Evolutionary conservation across 2,888 invertebrate genomes (phyloP), one percentile per base, ranked within the genome.

Genomic region (Notodonta dromedarius): DNA sequence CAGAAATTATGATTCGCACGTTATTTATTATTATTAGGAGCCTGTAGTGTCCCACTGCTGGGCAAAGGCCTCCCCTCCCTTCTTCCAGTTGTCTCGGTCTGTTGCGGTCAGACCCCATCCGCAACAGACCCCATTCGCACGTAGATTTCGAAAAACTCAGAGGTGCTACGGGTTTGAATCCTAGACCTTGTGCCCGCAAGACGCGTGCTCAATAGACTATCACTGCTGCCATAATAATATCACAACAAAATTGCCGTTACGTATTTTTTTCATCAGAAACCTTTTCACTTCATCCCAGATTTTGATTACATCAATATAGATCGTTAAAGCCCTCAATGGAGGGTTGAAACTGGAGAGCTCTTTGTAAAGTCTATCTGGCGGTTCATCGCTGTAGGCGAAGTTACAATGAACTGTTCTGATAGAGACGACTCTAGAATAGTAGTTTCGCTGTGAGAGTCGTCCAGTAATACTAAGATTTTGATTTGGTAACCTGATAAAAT

Each of bases 221-320:
- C 1, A 24, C 24, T 24, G 24, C 24, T 24, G 24, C 24, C 51
- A 24, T 46, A 46, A 46, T 46, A 46, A n/a, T 46, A 46, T 46
- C n/a, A 46, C 6, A 9, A 46, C 46, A 51, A 58, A 42, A 61
- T 44, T 60, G 52, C 55, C 40, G 32, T 56, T 50, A 39, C 32
- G 12, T 48, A 54, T 5, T 56, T 64, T 24, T 62, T 59, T 59
- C 9, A 12, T 16, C 14, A 7, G n/a, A 44, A 57, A 53, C 54
- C 32, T 35, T 56, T 61, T 50, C 50, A 54, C 48, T 58, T 58
- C 40, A 54, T 54, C 54, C 60, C 46, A 42, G 35, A 52, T 57
- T 65, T 59, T 67, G 48, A 66, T 61, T 61, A 63, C 39, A 52
- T 24, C 12, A 61, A 56, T 59, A 54, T 51, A 48, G 56, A 60